Evolutionary conservation across 2,888 invertebrate genomes (phyloP), one percentile per base, ranked within the genome.

Genomic region (Polydrusus pterygomalis): DNA sequence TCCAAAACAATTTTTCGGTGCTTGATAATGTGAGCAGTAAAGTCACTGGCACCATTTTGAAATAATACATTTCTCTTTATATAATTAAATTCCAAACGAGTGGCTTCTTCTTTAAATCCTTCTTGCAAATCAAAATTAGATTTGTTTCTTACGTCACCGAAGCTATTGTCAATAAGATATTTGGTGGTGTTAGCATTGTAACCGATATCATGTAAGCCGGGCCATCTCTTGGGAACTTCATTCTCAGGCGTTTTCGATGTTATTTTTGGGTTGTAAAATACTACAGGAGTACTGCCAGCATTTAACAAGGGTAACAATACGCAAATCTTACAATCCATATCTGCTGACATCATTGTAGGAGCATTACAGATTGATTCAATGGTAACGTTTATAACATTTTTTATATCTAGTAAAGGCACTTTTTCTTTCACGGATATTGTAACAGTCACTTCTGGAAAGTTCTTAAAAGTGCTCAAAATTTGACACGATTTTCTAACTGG

Each of bases 311-410:
- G 84, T 17, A 85, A 30, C 49, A 81, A 73, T 9, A 79, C 80
- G 65, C 83, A 82, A 47, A 85, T 74, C 78, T 81, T 82, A 75
- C 84, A 86, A n/a, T 83, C 80, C 82, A 84, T 83, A 40, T 84
- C 80, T 1, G 77, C 68, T 65, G 81, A 79, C 77, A 86, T 79
- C 6, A 80, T 34, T 13, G 74, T 56, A 1, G 86, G 86, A 58
- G 85, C 65, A 78, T 87, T 87, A 75, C 84, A 86, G 75, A 87
- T 82, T 1, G 87, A 85, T 80, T 87, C 87, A 1, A 86, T 67
- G 1, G 87, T 86, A 40, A 86, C 77, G 71, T 82, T 81, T 9
- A 86, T 43, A 64, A 86, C 79, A 18, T 82, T 84, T 18, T 69
- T 54, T 10, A 63, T 30, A 58, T 64, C 34, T 38, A 70, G 7